These are phyloP conservation scores for Bujurquina vittata DNA, from an alignment of 2,113 vertebrate genomes.

Conservation along the genomic window DNA sequence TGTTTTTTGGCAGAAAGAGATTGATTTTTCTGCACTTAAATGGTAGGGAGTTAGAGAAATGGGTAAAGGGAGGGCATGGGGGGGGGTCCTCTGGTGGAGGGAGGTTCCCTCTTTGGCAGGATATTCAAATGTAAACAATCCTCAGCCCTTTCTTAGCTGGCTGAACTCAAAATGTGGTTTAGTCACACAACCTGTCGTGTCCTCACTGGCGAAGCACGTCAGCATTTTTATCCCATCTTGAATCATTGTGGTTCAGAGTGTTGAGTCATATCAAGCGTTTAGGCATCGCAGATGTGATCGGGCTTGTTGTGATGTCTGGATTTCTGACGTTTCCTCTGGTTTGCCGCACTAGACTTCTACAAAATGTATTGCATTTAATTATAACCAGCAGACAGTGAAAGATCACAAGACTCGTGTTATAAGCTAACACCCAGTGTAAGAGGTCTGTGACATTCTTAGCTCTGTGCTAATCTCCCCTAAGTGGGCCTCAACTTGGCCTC, in stretches of 20 bases:
- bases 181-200: constrained; percentile 22
- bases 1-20: constrained; percentile 25
- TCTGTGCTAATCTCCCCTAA: constrained; percentile 37
- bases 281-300: background rate
- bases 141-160: constrained; percentile 33
- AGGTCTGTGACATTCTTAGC: constrained; percentile 38
- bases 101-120: constrained; percentile 70
- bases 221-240: constrained; percentile 25
- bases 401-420: constrained; percentile 31
- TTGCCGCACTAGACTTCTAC: background rate
- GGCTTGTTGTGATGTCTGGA: background rate
- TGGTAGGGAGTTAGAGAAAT: background rate
- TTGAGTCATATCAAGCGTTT: constrained; percentile 27
- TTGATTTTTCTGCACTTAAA: constrained; percentile 21
- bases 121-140: constrained; percentile 78
- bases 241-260: background rate
- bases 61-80: background rate
- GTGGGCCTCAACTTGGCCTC: constrained; percentile 58
- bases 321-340: background rate
- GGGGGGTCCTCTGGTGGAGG: constrained; percentile 52
- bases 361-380: constrained; percentile 6
- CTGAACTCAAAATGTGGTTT: constrained; percentile 34
- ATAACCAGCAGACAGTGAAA: background rate
- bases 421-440: constrained; percentile 7
- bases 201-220: constrained; percentile 5